phyloP scores from a whole-genome alignment of 1,140 invertebrate genomes.

The Pentalonia nigronervosa region DNA sequence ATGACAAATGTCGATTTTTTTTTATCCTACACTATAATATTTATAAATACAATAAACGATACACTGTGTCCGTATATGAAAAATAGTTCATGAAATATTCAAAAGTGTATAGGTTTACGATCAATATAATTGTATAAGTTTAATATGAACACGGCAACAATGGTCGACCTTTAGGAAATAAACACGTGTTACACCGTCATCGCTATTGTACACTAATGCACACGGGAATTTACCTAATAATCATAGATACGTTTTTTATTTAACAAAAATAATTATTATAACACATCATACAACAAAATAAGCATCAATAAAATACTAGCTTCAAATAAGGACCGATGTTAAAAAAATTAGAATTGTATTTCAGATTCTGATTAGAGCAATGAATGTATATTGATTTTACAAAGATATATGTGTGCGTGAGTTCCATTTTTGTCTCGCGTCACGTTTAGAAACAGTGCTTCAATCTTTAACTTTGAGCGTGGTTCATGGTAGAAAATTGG shows the following conservation, averaged over 20 bases:
- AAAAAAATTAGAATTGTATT: background rate
- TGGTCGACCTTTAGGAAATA: background rate
- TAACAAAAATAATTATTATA: too few relatives aligned
- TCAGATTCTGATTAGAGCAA: background rate
- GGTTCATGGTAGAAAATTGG: background rate
- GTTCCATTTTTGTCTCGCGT: background rate
- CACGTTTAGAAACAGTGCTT: background rate
- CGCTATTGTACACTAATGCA: background rate
- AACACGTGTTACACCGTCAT: background rate
- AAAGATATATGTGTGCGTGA: background rate
- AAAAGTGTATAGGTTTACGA: background rate
- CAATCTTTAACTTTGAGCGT: background rate
- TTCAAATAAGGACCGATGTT: too few relatives aligned
- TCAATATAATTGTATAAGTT: background rate
- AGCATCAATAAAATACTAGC: too few relatives aligned
- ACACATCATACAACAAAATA: too few relatives aligned
- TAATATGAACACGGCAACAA: background rate
- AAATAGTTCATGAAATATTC: slow-evolving; percentile 5
- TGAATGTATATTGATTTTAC: background rate
- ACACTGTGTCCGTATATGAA: background rate
- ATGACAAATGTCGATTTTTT: background rate
- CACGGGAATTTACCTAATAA: background rate
- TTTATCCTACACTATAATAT: background rate
- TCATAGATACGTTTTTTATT: background rate
- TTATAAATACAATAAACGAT: background rate